These are phyloP conservation scores for Planiliza haematocheilus DNA, from an alignment of 2,113 vertebrate genomes.

Conservation along the genomic window DNA sequence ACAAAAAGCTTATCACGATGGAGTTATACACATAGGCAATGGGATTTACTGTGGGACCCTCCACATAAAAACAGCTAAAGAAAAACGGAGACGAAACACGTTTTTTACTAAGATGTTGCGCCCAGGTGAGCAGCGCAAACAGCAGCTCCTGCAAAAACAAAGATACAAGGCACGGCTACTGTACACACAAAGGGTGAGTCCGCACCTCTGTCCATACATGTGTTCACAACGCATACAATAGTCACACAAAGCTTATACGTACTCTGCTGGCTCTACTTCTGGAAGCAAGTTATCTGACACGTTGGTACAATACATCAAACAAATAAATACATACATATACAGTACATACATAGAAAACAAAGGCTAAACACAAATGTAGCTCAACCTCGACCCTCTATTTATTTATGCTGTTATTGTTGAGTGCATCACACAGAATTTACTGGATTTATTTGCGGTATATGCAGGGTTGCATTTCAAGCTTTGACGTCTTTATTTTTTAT, in stretches of 20 bases:
- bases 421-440: slow-evolving; percentile 90
- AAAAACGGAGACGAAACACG: slow-evolving; percentile 89
- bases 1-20: slow-evolving; percentile 90
- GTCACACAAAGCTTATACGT: slow-evolving; percentile 87
- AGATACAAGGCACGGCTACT: slow-evolving; percentile 91
- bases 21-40: slow-evolving; percentile 89
- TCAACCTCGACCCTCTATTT: slow-evolving; percentile 46
- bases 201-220: slow-evolving; percentile 89
- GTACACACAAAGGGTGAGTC: slow-evolving; percentile 86
- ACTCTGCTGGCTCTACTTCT: slow-evolving; percentile 89
- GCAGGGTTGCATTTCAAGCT: slow-evolving; percentile 85
- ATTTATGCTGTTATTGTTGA: slow-evolving; percentile 67
- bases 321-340: slow-evolving; percentile 89
- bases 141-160: slow-evolving; percentile 87
- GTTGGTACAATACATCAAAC: slow-evolving; percentile 92
- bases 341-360: slow-evolving; percentile 81
- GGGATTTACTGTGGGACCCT: slow-evolving; percentile 87
- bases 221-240: slow-evolving; percentile 93
- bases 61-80: slow-evolving; percentile 76
- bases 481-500: slow-evolving; percentile 34
- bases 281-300: slow-evolving; percentile 90
- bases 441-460: slow-evolving; percentile 83
- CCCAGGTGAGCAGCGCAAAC: slow-evolving; percentile 84
- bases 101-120: slow-evolving; percentile 82
- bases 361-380: slow-evolving; percentile 82